Conservation (phyloP, 2,888 invertebrate species). For the Acrobasis suavella region DNA sequence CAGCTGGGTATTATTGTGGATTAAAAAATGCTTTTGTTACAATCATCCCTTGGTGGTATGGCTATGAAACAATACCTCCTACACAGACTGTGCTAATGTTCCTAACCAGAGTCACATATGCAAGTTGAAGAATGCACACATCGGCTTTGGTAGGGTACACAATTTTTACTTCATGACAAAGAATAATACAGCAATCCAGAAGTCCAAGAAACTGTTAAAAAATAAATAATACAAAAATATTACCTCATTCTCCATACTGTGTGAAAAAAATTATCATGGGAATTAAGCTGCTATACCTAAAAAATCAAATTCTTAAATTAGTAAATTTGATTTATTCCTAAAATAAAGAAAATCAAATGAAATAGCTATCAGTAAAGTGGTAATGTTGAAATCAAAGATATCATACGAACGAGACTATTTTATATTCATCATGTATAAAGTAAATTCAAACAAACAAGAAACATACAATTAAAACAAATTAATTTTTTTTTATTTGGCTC, state of each 20-base stretch:
- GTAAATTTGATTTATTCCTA: neutral
- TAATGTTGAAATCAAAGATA: slow-evolving; percentile 57
- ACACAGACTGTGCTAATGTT: slow-evolving; percentile 77
- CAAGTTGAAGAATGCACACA: slow-evolving; percentile 57
- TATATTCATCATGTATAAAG: slow-evolving; percentile 23
- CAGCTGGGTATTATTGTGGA: neutral
- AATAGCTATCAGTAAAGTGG: slow-evolving; percentile 48
- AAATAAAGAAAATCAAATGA: neutral
- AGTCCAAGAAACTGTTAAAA: no score
- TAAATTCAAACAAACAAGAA: neutral
- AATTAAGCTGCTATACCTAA: no score
- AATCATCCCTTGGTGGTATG: slow-evolving; percentile 72
- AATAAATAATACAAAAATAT: neutral
- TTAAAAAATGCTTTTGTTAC: slow-evolving; percentile 51
- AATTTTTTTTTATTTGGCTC: no score
- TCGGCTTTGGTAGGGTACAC: slow-evolving; percentile 79
- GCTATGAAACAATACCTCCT: slow-evolving; percentile 60
- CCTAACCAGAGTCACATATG: slow-evolving; percentile 78
- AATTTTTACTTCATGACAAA: neutral
- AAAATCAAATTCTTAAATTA: neutral
- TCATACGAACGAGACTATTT: slow-evolving; percentile 65
- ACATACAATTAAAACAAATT: neutral
- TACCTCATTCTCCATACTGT: neutral
- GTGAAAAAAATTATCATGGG: no score
- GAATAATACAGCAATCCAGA: no score